Evolutionary conservation across 2,797 vertebrate species (phyloP).

Genomic region (Onychomys leucogaster): DNA sequence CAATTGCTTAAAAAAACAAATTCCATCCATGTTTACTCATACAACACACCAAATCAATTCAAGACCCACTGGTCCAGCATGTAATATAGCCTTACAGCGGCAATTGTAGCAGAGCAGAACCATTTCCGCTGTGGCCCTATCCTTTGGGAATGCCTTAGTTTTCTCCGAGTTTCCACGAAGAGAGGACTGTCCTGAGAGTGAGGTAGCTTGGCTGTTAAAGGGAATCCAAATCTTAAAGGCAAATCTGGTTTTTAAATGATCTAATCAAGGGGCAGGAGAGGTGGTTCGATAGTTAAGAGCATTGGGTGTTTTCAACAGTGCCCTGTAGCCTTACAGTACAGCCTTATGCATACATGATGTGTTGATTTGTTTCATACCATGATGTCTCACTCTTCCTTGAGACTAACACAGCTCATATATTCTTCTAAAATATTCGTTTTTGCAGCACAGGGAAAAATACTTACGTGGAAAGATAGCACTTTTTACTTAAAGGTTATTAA

Average conservation of each 20-base stretch:
- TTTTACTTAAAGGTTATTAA: conserved; percentile 73
- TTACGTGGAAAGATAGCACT: conserved; percentile 30
- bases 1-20: not conserved
- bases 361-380: conserved; percentile 34
- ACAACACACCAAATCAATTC: not conserved
- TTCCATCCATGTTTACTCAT: not conserved
- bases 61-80: not conserved
- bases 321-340: not conserved
- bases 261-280: not conserved
- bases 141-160: not conserved
- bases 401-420: not conserved
- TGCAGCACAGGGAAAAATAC: not conserved
- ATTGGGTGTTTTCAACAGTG: not conserved
- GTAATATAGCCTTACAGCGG: no score
- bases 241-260: not conserved
- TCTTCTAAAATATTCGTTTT: conserved; percentile 44
- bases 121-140: not conserved
- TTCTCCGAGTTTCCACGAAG: not conserved
- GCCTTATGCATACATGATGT: not conserved
- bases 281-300: not conserved
- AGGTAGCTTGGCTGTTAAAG: not conserved
- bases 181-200: not conserved
- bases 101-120: not conserved
- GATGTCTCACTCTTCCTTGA: conserved; percentile 29
- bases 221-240: not conserved